A percentile compares a stretch with the other conserved stretches of the same genome.
These are phyloP conservation scores for Odontesthes bonariensis DNA, from an alignment of 2,113 vertebrate genomes.

Conservation along the genomic window DNA sequence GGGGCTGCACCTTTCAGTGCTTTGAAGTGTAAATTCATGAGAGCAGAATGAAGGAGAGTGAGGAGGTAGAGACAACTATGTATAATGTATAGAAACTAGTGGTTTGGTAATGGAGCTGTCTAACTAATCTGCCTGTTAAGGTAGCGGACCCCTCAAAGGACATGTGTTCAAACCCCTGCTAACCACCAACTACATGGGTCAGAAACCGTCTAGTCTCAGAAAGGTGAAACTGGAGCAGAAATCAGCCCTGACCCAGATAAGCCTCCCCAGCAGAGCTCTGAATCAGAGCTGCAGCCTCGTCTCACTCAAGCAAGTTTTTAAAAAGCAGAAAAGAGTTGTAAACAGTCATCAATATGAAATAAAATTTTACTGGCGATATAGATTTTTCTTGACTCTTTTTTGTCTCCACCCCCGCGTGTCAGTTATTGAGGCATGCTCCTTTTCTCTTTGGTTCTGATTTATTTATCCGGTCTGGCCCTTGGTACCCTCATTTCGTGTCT, in stretches of 20 bases:
- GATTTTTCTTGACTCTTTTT: slow-evolving; percentile 67
- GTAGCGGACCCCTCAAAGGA: slow-evolving; percentile 5
- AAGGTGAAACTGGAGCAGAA: slow-evolving; percentile 42
- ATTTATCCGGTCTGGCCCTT: slow-evolving; percentile 56
- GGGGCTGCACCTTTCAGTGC: slow-evolving; percentile 25
- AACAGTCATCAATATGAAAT: slow-evolving; percentile 76
- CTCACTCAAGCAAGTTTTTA: slow-evolving; percentile 15
- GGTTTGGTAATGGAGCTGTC: slow-evolving; percentile 35
- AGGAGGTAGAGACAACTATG: slow-evolving; percentile 21
- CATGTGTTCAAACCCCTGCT: slow-evolving; percentile 15
- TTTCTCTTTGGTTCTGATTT: slow-evolving; percentile 61
- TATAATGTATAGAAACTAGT: slow-evolving; percentile 31
- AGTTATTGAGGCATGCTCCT: slow-evolving; percentile 37
- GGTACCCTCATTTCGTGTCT: slow-evolving; percentile 48
- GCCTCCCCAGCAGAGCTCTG: slow-evolving; percentile 28
- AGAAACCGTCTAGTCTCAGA: slow-evolving; percentile 17
- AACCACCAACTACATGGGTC: slow-evolving; percentile 13
- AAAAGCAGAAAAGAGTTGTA: slow-evolving; percentile 52
- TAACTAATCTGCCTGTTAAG: slow-evolving; percentile 13
- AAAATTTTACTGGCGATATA: slow-evolving; percentile 73
- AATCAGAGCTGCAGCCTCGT: slow-evolving; percentile 39
- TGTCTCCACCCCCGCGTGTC: slow-evolving; percentile 51
- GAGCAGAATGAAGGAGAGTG: slow-evolving; percentile 31
- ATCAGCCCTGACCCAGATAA: slow-evolving; percentile 55
- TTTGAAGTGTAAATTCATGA: slow-evolving; percentile 69